phyloP scores from a whole-genome alignment of 2,797 vertebrate species.

The Rhabdomys pumilio region DNA sequence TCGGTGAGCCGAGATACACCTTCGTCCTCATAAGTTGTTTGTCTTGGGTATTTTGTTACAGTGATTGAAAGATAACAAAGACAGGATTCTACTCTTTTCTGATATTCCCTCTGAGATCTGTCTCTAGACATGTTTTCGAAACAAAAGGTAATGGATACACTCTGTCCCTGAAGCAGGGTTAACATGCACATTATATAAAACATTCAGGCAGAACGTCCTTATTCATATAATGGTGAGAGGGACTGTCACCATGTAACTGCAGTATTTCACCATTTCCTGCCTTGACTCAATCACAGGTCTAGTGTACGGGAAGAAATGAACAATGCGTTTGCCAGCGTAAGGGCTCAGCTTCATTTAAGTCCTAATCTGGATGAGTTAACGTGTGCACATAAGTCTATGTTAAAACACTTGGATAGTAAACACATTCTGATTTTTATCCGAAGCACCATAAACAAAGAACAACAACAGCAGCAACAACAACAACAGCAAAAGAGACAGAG shows the following conservation, averaged over 20 bases:
- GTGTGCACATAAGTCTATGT: background rate
- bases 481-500: background rate
- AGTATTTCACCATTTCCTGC: conserved; percentile 26
- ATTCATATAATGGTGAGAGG: background rate
- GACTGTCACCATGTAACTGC: background rate
- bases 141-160: background rate
- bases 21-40: background rate
- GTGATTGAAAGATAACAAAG: background rate
- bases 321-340: background rate
- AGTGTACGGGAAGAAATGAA: background rate
- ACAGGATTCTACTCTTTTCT: background rate
- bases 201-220: conserved; percentile 14
- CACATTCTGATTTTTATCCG: background rate
- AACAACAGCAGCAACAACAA: background rate
- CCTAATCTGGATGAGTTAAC: background rate
- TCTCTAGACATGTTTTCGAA: conserved; percentile 20
- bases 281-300: background rate
- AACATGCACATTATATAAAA: background rate
- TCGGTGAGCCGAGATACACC: background rate
- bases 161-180: background rate
- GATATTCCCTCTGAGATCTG: background rate
- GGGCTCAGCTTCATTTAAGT: conserved; percentile 15
- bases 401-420: background rate
- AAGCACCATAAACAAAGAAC: background rate
- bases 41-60: background rate